Evolutionary conservation across 2,113 vertebrate genomes (phyloP).

Genomic region (Myodes glareolus): DNA sequence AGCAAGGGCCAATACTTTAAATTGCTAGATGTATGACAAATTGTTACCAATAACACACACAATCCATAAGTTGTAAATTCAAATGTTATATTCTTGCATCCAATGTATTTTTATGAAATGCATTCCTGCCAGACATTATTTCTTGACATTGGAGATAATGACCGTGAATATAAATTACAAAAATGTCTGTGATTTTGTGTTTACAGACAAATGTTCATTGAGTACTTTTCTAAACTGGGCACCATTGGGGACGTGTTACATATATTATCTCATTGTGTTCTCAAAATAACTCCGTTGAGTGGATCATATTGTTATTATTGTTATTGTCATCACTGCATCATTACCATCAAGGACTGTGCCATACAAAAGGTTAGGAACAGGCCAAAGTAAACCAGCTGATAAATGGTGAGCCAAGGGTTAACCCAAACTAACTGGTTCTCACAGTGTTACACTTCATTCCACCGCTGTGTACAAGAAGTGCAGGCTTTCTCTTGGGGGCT

Average conservation of each 20-base stretch:
- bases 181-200: not conserved
- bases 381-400: not conserved
- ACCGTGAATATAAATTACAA: not conserved
- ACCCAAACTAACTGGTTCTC: not conserved
- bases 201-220: not conserved
- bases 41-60: not conserved
- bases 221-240: not conserved
- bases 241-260: not conserved
- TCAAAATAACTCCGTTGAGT: not conserved
- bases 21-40: not conserved
- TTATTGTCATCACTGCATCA: not conserved
- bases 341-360: not conserved
- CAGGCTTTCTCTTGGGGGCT: not conserved
- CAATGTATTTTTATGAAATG: not conserved
- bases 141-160: not conserved
- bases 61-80: not conserved
- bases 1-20: not conserved
- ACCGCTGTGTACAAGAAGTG: not conserved
- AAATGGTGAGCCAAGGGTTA: not conserved
- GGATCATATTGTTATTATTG: not conserved
- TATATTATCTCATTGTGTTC: not conserved
- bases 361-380: not conserved
- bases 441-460: not conserved
- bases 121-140: not conserved
- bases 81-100: not conserved